Evolutionary conservation across 2,888 invertebrate species (phyloP).

Genomic region (Cephus pulcher): DNA sequence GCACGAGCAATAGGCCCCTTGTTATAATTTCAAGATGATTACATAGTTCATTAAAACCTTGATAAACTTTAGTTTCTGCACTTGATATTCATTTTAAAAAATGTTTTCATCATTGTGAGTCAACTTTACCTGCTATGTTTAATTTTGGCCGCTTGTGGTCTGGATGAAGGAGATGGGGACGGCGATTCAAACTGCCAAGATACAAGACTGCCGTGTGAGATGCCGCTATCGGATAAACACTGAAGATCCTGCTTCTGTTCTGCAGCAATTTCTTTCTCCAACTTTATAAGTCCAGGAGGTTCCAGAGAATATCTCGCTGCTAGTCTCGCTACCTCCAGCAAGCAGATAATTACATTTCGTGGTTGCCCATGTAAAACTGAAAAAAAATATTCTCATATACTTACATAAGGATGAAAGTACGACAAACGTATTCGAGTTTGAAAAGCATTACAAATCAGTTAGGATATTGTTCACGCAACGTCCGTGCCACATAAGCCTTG

Average conservation of each 20-base stretch:
- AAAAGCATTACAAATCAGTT: no score
- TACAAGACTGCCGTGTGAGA: constrained; percentile 70
- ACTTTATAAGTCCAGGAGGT: constrained; percentile 83
- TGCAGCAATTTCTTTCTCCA: constrained; percentile 88
- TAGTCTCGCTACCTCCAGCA: constrained; percentile 86
- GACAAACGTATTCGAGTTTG: no score
- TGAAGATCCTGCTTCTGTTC: constrained; percentile 77
- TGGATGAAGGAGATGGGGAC: constrained; percentile 64
- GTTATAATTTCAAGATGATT: neutral
- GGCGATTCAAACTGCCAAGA: constrained; percentile 78
- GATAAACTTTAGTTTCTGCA: neutral
- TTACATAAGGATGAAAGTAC: no score
- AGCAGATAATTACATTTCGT: constrained; percentile 84
- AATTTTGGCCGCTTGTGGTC: constrained; percentile 66
- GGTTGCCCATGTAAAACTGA: constrained; percentile 86
- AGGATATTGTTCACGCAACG: no score
- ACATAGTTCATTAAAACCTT: neutral
- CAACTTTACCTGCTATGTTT: constrained; percentile 69
- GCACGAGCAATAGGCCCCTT: no score
- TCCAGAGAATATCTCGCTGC: constrained; percentile 83
- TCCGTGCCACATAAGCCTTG: no score
- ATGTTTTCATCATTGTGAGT: neutral
- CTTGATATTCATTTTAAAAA: neutral
- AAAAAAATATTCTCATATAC: constrained; percentile 23
- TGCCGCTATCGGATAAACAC: constrained; percentile 71